Conservation (phyloP, 1,140 invertebrate genomes). For the honey bee (Apis mellifera) region DNA sequence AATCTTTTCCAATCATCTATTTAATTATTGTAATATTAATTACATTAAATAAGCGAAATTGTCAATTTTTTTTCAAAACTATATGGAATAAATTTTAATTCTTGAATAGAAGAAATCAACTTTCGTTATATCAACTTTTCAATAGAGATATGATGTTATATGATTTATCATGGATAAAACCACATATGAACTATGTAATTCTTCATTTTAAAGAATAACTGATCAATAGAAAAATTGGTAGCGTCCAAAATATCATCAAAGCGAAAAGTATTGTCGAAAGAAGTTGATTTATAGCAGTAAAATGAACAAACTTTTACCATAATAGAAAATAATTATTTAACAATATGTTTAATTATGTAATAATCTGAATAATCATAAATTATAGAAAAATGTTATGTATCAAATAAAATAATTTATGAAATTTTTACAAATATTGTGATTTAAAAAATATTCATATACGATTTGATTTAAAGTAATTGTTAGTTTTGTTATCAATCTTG, state of each 20-base stretch:
- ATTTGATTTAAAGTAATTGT: too few relatives aligned
- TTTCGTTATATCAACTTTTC: too few relatives aligned
- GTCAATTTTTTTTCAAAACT: background rate
- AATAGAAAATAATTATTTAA: slow-evolving; percentile 43
- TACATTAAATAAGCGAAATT: background rate
- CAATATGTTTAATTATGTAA: background rate
- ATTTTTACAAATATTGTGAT: too few relatives aligned
- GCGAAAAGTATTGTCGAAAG: background rate
- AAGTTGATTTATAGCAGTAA: slow-evolving; percentile 4
- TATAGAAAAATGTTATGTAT: slow-evolving; percentile 32
- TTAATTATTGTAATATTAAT: too few relatives aligned
- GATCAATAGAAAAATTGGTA: background rate
- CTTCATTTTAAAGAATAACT: slow-evolving; percentile 5
- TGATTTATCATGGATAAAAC: background rate
- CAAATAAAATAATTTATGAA: background rate
- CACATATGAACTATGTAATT: slow-evolving; percentile 16
- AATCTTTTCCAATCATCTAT: too few relatives aligned
- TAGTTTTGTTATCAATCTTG: too few relatives aligned
- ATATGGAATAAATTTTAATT: background rate
- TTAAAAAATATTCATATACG: too few relatives aligned
- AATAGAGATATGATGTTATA: background rate
- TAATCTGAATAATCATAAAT: slow-evolving; percentile 36
- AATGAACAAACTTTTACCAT: slow-evolving; percentile 38
- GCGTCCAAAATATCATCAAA: background rate
- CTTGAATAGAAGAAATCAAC: background rate